A percentile compares a stretch with the other conserved stretches of the same genome.
Evolutionary conservation across 1,140 invertebrate genomes (phyloP).

Genomic region (Eciton burchellii): DNA sequence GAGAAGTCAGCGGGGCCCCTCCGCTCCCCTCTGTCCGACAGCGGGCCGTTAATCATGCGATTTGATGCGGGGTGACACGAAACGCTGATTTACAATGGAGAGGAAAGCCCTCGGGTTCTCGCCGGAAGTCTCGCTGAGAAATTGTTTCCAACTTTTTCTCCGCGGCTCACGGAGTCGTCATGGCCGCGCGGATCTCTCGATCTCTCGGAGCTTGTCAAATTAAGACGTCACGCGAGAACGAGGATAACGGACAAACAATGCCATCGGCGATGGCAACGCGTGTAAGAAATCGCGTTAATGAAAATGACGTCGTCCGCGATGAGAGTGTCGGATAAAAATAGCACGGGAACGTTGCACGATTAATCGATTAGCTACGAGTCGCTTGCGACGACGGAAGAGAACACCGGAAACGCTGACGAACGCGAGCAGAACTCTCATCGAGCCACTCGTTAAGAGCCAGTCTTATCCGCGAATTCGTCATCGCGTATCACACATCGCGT

Average conservation of each 20-base stretch:
- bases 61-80: conserved; percentile 80
- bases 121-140: conserved; percentile 65
- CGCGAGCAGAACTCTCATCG: conserved; percentile 69
- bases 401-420: conserved; percentile 63
- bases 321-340: neutral
- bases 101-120: conserved; percentile 70
- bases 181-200: neutral
- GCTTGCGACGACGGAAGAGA: conserved; percentile 72
- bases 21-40: conserved; percentile 69
- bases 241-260: neutral
- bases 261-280: neutral
- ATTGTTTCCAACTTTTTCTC: conserved; percentile 46
- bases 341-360: neutral
- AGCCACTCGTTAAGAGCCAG: conserved; percentile 71
- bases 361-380: neutral
- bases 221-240: neutral
- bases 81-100: conserved; percentile 79
- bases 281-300: neutral
- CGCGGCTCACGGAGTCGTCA: neutral
- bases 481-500: conserved; percentile 50
- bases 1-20: conserved; percentile 59
- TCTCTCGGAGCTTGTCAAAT: neutral
- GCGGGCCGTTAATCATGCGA: conserved; percentile 81
- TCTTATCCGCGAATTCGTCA: conserved; percentile 54
- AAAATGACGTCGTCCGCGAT: neutral